Evolutionary conservation across 92 coral and sea anemone genomes (phyloP), one percentile per base, ranked within the genome.

Genomic region (Paramuricea clavata): DNA sequence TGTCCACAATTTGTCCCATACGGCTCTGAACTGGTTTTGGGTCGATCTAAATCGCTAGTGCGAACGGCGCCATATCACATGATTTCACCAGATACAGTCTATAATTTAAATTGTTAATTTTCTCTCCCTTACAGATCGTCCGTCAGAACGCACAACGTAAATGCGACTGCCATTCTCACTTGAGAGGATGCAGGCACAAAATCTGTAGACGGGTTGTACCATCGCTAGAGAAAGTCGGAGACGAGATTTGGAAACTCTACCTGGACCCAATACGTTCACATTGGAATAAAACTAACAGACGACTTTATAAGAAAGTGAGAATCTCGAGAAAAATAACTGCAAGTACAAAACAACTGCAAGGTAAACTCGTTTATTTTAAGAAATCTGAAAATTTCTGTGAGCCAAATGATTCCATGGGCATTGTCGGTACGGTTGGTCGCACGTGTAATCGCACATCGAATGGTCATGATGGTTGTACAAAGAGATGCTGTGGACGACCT

Each of bases 401-500:
- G n/a, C n/a, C n/a, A n/a, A n/a, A n/a, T n/a, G n/a, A n/a, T n/a
- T n/a, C n/a, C n/a, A n/a, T n/a, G n/a, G n/a, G n/a, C n/a, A n/a
- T n/a, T n/a, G n/a, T n/a, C n/a, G n/a, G n/a, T n/a, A n/a, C n/a
- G n/a, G n/a, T n/a, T n/a, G n/a, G n/a, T n/a, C n/a, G n/a, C n/a
- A n/a, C n/a, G 42, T 96, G 99, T 71, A 92, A 94, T 77, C 70
- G 54, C 17, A 61, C 88, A 6, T 93, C 99, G 28, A 44, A 27
- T 1, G 87, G 91, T 9, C 76, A 87, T 6, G 91, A 86, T 39
- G 88, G 99, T 2, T 96, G 99, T 83, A 31, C 75, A 11, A 31
- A 27, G 74, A 89, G 94, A 98, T 96, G 99, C 61, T 96, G 99
- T n/a, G n/a, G n/a, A n/a, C n/a, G n/a, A n/a, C n/a, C n/a, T n/a